Evolutionary conservation across 2,888 invertebrate species (phyloP), one percentile per base, ranked within the genome.

Genomic region (Cetonia aurata): DNA sequence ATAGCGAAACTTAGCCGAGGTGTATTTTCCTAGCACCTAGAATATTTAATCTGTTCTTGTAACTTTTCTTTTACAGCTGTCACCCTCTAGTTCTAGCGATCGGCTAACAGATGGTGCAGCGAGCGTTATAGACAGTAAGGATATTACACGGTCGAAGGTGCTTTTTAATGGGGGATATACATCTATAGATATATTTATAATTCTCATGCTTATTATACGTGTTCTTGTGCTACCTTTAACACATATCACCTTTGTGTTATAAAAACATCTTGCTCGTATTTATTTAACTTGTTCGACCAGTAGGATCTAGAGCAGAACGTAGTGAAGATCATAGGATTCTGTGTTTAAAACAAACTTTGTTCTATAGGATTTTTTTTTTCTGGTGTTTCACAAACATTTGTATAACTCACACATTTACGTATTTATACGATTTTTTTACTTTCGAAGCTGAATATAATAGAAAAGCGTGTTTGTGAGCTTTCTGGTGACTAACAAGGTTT

Each of bases 401-500:
- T 25, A 4, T 25, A 25, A 25, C 25, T 25, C 3, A 4, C 25
- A 25, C 25, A 25, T 25, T 25, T 25, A 4, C 25, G 4, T 4
- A 25, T 25, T 25, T 25, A 25, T 25, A 25, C 4, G 25, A 25
- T 3, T 25, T 25, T 3, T 25, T 25, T 1, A 25, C 25, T 4
- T 25, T 4, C 25, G 25, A 25, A 25, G 1, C 4, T 25, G 25
- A 25, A 25, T 3, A 25, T 3, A 25, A 25, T 25, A 25, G 15
- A 55, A 19, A 46, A 50, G 42, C 41, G 37, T 69, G 12, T 42
- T 50, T 52, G 41, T 50, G 48, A 57, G 46, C 44, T 68, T 52
- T 33, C 41, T 15, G 48, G 62, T 69, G 60, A 69, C 69, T 69
- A 69, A 69, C 60, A 41, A 53, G 46, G 19, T 33, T 55, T 66